Evolutionary conservation across 2,797 vertebrate genomes (phyloP).

Genomic region (Petrocephalus sullivani): DNA sequence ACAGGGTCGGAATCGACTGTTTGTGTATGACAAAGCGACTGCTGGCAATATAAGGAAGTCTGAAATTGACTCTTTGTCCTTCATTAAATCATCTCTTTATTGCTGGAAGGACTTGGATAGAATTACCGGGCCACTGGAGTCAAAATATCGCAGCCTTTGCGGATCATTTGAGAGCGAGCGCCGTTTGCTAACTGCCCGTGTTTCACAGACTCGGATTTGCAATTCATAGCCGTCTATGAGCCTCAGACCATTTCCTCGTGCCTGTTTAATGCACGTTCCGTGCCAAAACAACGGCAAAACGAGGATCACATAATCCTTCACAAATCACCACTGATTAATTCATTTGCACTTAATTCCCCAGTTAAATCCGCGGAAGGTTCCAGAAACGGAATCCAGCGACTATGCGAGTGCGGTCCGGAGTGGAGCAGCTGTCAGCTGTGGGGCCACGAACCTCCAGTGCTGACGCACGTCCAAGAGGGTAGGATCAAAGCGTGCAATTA

Average conservation of each 20-base stretch:
- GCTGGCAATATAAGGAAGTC: not conserved
- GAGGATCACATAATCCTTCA: not conserved
- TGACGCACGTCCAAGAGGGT: slow-evolving; percentile 2
- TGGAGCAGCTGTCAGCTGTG: slow-evolving; percentile 10
- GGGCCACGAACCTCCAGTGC: not conserved
- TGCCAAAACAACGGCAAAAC: slow-evolving; percentile 3
- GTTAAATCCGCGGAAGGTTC: slow-evolving; percentile 7
- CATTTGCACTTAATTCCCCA: slow-evolving; percentile 10
- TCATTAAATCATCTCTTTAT: slow-evolving; percentile 2
- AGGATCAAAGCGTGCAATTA: slow-evolving; percentile 10
- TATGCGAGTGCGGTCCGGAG: not conserved
- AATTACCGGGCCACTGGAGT: not conserved
- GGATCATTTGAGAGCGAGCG: not conserved
- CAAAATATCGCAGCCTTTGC: not conserved
- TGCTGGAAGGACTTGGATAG: not conserved
- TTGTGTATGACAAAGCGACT: too few relatives aligned
- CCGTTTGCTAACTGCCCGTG: not conserved
- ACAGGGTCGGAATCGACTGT: not conserved
- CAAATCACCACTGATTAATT: slow-evolving; percentile 18
- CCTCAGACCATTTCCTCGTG: not conserved
- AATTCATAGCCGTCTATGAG: not conserved
- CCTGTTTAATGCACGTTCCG: not conserved
- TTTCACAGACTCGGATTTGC: not conserved
- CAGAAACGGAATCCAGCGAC: slow-evolving; percentile 1
- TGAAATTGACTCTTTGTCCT: not conserved